Evolutionary conservation across 2,888 invertebrate genomes (phyloP).

Genomic region (Ormyrus pomaceus): DNA sequence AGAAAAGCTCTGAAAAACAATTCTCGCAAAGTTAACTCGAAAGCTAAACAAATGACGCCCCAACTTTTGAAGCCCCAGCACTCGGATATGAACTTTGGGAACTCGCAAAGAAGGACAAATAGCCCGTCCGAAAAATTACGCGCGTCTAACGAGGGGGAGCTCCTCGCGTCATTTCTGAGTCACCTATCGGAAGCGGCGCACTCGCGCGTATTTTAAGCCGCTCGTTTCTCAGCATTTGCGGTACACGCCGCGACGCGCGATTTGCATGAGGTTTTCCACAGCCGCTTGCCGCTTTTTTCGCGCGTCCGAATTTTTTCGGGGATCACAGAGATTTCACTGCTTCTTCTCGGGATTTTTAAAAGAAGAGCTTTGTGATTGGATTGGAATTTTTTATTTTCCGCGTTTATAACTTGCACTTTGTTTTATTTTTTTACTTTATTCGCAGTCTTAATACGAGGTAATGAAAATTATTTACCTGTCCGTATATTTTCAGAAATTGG

Average conservation of each 20-base stretch:
- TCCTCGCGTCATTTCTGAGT: conserved; percentile 12
- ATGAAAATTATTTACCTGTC: no score
- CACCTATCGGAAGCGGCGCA: conserved; percentile 73
- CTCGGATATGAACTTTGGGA: not conserved
- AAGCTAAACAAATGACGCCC: not conserved
- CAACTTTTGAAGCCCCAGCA: not conserved
- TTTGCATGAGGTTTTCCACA: conserved; percentile 68
- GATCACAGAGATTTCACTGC: no score
- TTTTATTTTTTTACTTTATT: not conserved
- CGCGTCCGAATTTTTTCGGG: no score
- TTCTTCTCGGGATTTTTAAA: no score
- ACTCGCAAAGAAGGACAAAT: conserved; percentile 29
- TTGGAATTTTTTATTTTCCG: no score
- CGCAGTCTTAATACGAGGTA: not conserved
- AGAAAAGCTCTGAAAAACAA: no score
- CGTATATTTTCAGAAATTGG: no score
- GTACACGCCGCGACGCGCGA: conserved; percentile 65
- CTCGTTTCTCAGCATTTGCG: conserved; percentile 75
- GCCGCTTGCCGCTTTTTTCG: conserved; percentile 47
- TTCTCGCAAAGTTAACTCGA: no score
- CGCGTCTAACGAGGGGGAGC: not conserved
- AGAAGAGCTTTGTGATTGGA: no score
- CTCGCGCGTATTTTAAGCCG: conserved; percentile 75
- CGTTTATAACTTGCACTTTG: no score
- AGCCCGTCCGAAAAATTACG: conserved; percentile 23